phyloP scores from a whole-genome alignment of 2,888 invertebrate genomes.

The Conchocele bisecta region DNA sequence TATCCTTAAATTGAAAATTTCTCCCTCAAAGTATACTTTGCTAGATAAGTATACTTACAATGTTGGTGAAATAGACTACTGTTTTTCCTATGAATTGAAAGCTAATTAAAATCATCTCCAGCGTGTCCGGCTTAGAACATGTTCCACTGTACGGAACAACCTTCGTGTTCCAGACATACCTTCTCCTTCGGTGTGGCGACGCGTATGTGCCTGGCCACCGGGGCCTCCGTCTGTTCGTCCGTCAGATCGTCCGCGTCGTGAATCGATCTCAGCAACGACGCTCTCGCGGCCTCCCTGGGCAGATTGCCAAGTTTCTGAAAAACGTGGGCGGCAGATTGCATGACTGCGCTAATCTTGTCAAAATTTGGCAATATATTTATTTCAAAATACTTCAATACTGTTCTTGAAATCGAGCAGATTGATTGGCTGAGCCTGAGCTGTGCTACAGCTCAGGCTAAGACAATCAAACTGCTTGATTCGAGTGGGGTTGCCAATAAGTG shows the following conservation, averaged over 20 bases:
- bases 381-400: not conserved
- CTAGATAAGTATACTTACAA: no score
- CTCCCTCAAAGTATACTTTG: no score
- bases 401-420: not conserved
- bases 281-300: conserved; percentile 45
- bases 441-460: no score
- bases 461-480: no score
- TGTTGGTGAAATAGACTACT: no score
- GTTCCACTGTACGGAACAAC: no score
- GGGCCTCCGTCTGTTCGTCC: conserved; percentile 31
- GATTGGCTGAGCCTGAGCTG: not conserved
- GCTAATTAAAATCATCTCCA: no score
- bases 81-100: no score
- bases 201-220: conserved; percentile 64
- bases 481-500: no score
- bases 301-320: conserved; percentile 62
- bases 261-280: conserved; percentile 70
- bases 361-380: not conserved
- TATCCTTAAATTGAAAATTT: no score
- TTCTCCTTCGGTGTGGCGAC: conserved; percentile 63
- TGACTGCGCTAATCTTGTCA: not conserved
- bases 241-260: conserved; percentile 67
- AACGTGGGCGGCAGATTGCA: not conserved
- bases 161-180: conserved; percentile 44
- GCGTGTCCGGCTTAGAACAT: no score